Percentiles rank a stretch among this genome's conserved stretches.
Conservation (phyloP, 2,113 vertebrate species). For the Girardinichthys multiradiatus region DNA sequence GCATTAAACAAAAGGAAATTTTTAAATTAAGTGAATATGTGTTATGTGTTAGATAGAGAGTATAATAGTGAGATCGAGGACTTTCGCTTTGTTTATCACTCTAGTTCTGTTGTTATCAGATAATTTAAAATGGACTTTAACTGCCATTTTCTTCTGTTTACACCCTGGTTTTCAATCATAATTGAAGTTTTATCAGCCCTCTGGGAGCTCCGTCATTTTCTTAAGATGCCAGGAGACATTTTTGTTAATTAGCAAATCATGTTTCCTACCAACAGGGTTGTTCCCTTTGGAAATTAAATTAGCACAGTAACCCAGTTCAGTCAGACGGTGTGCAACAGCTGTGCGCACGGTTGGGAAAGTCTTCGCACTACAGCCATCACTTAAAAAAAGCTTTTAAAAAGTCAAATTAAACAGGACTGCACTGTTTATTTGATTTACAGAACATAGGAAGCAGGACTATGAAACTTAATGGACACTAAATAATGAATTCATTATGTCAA, state of each 20-base stretch:
- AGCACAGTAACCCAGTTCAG: slow-evolving; percentile 73
- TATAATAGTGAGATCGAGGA: not conserved
- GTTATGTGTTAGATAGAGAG: not conserved
- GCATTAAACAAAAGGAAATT: not conserved
- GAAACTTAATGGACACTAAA: not conserved
- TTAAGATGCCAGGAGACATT: slow-evolving; percentile 69
- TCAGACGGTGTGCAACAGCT: slow-evolving; percentile 41
- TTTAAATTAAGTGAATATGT: not conserved
- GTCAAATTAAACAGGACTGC: not conserved
- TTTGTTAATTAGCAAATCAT: slow-evolving; percentile 73
- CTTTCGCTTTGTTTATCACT: not conserved
- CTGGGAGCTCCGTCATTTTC: slow-evolving; percentile 54
- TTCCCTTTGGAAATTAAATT: slow-evolving; percentile 75
- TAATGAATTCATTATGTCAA: not conserved
- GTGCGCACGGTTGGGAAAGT: slow-evolving; percentile 18
- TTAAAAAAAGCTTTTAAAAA: slow-evolving; percentile 11
- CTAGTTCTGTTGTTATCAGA: not conserved
- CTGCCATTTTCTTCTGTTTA: slow-evolving; percentile 51
- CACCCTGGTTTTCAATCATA: slow-evolving; percentile 42
- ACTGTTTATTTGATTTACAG: not conserved
- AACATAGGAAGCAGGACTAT: not conserved
- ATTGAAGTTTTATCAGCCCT: slow-evolving; percentile 45
- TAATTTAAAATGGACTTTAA: slow-evolving; percentile 2
- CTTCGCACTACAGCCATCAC: slow-evolving; percentile 8
- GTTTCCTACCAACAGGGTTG: slow-evolving; percentile 57